Percentiles rank a stretch among this genome's conserved stretches.
Conservation (phyloP, 2,797 vertebrate species). For the Malurus splendens region DNA sequence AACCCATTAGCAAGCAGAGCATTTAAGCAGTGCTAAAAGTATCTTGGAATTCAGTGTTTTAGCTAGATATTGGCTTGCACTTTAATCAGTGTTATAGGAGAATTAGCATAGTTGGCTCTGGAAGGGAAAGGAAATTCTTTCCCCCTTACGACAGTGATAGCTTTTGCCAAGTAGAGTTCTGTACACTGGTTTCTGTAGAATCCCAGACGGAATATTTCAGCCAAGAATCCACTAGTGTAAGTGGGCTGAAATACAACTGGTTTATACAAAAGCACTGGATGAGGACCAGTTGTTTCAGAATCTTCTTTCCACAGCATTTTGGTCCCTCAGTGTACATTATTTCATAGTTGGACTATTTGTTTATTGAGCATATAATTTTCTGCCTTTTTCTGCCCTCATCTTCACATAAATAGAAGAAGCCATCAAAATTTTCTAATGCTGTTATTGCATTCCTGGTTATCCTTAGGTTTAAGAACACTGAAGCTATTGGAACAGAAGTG, state of each 20-base stretch:
- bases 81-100: not conserved
- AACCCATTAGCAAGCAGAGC: not conserved
- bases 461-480: slow-evolving; percentile 93
- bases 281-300: not conserved
- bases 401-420: not conserved
- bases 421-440: not conserved
- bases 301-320: not conserved
- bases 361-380: not conserved
- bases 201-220: not conserved
- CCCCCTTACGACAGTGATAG: not conserved
- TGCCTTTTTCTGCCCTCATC: not conserved
- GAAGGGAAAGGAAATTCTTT: slow-evolving; percentile 43
- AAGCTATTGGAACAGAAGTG: slow-evolving; percentile 92
- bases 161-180: slow-evolving; percentile 30
- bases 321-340: not conserved
- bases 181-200: not conserved
- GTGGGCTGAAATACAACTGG: not conserved
- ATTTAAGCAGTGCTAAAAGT: not conserved
- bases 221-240: not conserved
- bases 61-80: not conserved
- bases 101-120: not conserved
- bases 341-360: not conserved
- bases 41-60: not conserved
- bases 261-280: not conserved
- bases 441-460: not conserved